Base-by-base conservation (phyloP, 2,888 invertebrate species). In the Patella pellucida region DNA sequence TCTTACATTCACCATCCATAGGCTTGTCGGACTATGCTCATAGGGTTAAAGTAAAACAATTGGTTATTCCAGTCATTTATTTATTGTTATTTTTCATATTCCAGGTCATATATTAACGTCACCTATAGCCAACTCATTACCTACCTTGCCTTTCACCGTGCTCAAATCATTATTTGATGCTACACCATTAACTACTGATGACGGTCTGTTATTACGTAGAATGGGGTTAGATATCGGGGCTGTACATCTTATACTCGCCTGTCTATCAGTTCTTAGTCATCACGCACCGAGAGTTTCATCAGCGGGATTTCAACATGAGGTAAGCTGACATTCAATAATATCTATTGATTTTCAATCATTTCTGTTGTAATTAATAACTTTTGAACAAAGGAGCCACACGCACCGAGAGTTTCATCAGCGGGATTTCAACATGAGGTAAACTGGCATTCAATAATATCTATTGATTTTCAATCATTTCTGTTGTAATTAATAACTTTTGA, bases 151-250 rank as follows among this genome's bases (percentile, higher is more conserved):
- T 31, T 96, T 96, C 92, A 93, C 94, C 90, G 95, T 96, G 77
- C 92, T 95, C 87, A 94, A 89, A 82, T 84, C 94, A 73, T 92
- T 97, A 84, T 94, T 96, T 85, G 95, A 96, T 90, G 93, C 94
- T 71, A 94, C 94, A 3, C 95, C 95, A 0, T 92, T 95, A 52
- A 94, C 94, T 62, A 95, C 94, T 0, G 95, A 95, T 84, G 95
- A 95, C 86, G 96, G 95, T 3, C 93, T 94, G 73, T 90, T 95
- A 77, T 91, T 97, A 82, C 93, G 97, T 12, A 92, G 94, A 19
- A 95, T 95, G 88, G 94, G 96, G 84, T 94, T 97, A 83, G 94
- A 95, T 85, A 94, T 95, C 54, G 97, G 97, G 41, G 96, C 96
- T 54, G 94, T 96, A 85, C 94, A 96, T 84, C 93, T 97, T 73